Evolutionary conservation across 2,113 vertebrate species (phyloP).

Genomic region (Pachypanchax playfairii): DNA sequence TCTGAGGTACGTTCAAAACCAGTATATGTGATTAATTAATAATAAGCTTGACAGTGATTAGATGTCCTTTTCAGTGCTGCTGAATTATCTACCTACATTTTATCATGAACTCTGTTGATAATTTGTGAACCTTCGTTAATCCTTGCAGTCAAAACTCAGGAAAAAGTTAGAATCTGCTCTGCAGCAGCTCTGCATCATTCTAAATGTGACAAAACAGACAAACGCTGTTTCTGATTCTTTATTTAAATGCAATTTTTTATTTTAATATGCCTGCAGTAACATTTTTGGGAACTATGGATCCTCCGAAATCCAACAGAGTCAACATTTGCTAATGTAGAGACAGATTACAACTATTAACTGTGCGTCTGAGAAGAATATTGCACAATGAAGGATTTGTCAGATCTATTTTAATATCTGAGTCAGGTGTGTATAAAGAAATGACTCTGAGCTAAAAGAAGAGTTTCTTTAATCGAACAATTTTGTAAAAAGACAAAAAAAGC

Average conservation of each 20-base stretch:
- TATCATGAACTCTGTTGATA: too few species aligned
- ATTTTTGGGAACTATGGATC: constrained; percentile 44
- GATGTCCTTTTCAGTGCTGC: background rate
- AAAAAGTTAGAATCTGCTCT: constrained; percentile 4
- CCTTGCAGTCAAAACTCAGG: background rate
- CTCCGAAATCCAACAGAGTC: constrained; percentile 21
- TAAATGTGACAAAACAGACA: constrained; percentile 21
- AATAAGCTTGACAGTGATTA: background rate
- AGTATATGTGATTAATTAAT: background rate
- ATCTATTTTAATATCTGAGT: constrained; percentile 44
- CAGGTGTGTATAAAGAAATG: background rate
- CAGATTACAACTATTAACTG: constrained; percentile 25
- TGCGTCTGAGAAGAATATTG: constrained; percentile 19
- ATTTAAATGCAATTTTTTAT: constrained; percentile 12
- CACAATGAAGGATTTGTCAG: constrained; percentile 17
- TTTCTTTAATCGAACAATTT: constrained; percentile 29
- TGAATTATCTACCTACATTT: background rate
- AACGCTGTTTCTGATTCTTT: constrained; percentile 17
- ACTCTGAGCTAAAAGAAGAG: constrained; percentile 18
- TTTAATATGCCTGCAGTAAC: constrained; percentile 26
- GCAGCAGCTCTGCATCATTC: constrained; percentile 20
- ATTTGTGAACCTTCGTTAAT: background rate
- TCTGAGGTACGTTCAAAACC: constrained; percentile 84
- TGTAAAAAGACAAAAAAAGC: too few species aligned
- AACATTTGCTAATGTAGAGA: background rate